Evolutionary conservation across 2,888 invertebrate species (phyloP).

Genomic region (Morpho helenor): DNA sequence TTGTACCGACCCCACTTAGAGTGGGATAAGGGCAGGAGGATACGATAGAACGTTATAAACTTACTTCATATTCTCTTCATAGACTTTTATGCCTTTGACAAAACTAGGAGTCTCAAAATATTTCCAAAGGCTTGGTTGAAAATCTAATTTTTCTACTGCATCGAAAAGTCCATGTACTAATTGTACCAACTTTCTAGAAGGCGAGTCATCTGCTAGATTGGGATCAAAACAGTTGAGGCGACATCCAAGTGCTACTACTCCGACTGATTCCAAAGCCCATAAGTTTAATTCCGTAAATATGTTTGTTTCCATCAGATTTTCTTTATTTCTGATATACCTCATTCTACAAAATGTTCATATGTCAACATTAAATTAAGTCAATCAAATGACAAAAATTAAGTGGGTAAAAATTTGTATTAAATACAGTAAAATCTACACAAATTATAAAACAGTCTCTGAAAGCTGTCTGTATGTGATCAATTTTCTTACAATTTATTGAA

Average conservation of each 20-base stretch:
- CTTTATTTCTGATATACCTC: conserved; percentile 61
- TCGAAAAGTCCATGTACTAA: conserved; percentile 47
- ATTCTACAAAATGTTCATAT: conserved; percentile 56
- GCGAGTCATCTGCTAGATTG: conserved; percentile 44
- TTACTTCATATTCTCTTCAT: conserved; percentile 49
- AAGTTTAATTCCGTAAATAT: conserved; percentile 76
- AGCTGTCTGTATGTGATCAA: too few species aligned
- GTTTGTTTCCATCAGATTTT: conserved; percentile 73
- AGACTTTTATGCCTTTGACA: conserved; percentile 50
- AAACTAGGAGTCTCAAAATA: conserved; percentile 43
- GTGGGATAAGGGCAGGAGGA: too few species aligned
- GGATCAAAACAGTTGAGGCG: conserved; percentile 50
- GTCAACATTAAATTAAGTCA: too few species aligned
- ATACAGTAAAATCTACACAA: neutral
- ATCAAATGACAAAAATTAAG: too few species aligned
- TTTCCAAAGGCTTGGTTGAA: conserved; percentile 50
- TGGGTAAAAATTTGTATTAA: too few species aligned
- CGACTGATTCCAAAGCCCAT: conserved; percentile 81
- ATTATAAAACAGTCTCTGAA: neutral
- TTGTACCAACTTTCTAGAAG: conserved; percentile 44
- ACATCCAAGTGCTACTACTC: conserved; percentile 51
- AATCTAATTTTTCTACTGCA: conserved; percentile 42
- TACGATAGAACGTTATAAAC: conserved; percentile 10
- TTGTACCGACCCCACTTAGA: too few species aligned
- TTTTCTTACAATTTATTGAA: too few species aligned